phyloP scores from a whole-genome alignment of 2,888 invertebrate species.

The Dysmachus trigonus region DNA sequence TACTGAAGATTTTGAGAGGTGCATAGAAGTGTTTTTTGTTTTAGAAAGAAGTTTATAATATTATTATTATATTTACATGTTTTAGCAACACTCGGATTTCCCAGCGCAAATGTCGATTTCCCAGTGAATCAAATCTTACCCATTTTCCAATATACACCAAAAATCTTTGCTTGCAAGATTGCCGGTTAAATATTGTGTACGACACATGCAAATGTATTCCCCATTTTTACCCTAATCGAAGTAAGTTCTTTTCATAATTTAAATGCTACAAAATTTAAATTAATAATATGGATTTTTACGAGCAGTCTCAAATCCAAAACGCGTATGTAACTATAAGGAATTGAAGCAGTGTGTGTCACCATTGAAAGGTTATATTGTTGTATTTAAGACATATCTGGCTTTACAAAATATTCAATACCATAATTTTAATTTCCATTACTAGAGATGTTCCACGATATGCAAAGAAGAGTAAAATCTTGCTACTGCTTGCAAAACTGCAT shows the following conservation, averaged over 20 bases:
- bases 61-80: neutral
- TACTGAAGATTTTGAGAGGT: conserved; percentile 55
- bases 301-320: conserved; percentile 54
- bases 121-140: conserved; percentile 60
- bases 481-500: conserved; percentile 59
- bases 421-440: neutral
- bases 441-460: neutral
- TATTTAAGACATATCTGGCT: neutral
- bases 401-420: neutral
- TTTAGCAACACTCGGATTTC: conserved; percentile 55
- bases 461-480: conserved; percentile 50
- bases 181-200: conserved; percentile 60
- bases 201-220: conserved; percentile 62
- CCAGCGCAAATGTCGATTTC: conserved; percentile 61
- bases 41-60: neutral
- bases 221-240: conserved; percentile 63
- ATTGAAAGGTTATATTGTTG: conserved; percentile 53
- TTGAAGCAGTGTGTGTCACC: conserved; percentile 57
- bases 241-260: conserved; percentile 50
- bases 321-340: conserved; percentile 3
- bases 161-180: conserved; percentile 61
- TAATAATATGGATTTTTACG: neutral
- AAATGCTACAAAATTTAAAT: neutral
- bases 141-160: conserved; percentile 61
- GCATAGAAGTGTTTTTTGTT: conserved; percentile 50